Base-by-base conservation (phyloP, 2,797 vertebrate species). In the Capromys pilorides region DNA sequence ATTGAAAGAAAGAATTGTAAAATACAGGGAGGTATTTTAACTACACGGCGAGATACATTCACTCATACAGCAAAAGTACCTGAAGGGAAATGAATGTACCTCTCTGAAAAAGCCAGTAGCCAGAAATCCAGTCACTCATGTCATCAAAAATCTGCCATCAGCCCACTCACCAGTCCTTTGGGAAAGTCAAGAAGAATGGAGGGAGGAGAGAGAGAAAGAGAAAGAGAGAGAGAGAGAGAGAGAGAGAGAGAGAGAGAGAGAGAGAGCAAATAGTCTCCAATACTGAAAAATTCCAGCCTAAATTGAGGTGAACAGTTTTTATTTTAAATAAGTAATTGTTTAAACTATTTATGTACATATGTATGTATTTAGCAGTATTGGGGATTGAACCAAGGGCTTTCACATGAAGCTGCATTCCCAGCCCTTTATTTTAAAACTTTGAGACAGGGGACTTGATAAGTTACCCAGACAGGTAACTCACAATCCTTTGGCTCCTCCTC, bases 1-100 rank as follows among this genome's bases (percentile, higher is more conserved):
- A 54, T 64, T 54, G 54, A 95, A 94, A 49, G 78, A 61, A 61
- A 88, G 79, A 71, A 33, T 54, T 87, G 81, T 62, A 64, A 91
- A 78, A 39, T 36, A 49, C 1, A 28, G 54, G 54, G 54, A 16
- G 16, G 16, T 57, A 57, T 57, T 57, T 57, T 57, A 91, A 82
- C 54, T 67, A 12, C 13, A 36, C 11, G 12, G 69, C 28, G 57
- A 54, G 45, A 45, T n/a, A 1, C 49, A 45, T 1, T 79, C 2
- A 45, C 26, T 5, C n/a, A 21, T 51, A 61, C 16, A 82, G 62
- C 62, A 91, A 49, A 94, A 87, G 21, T 7, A 57, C 77, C 19
- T 31, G 21, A 79, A 85, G 45, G 59, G 61, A 85, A 84, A 86
- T 86, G 33, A 64, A 36, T 36, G 33, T 91, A 71, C 18, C 21